Evolutionary conservation across 2,797 vertebrate genomes (phyloP).

Genomic region (Loris lydekkerianus): DNA sequence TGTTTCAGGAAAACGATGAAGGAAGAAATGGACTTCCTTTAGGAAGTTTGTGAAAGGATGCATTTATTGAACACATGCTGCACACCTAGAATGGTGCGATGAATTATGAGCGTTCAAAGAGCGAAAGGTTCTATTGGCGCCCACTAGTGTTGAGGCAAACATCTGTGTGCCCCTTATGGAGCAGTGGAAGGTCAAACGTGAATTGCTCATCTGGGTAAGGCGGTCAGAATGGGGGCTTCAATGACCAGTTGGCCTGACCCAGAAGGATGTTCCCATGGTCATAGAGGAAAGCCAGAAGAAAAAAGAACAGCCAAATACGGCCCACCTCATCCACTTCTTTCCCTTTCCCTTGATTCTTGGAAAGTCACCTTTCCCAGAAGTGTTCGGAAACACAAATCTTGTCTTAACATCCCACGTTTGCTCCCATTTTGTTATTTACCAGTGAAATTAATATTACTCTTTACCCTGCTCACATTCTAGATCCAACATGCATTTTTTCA

Average conservation of each 20-base stretch:
- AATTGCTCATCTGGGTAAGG: background rate
- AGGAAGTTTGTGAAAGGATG: background rate
- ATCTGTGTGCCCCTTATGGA: background rate
- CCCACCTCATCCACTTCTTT: background rate
- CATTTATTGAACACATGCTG: background rate
- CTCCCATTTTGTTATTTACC: conserved; percentile 65
- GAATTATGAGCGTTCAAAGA: background rate
- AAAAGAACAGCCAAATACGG: background rate
- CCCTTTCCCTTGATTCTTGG: background rate
- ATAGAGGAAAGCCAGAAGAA: background rate
- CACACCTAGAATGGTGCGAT: background rate
- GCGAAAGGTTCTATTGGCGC: background rate
- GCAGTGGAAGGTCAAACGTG: background rate
- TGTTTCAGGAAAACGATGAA: background rate
- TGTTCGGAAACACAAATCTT: background rate
- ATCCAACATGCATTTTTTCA: conserved; percentile 66
- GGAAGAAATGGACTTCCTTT: background rate
- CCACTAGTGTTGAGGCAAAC: background rate
- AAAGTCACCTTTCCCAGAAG: background rate
- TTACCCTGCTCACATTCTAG: conserved; percentile 52
- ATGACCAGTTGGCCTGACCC: background rate
- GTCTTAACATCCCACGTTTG: background rate
- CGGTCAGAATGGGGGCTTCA: background rate
- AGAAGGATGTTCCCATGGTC: background rate
- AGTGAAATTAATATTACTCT: conserved; percentile 73